Base-by-base conservation (phyloP, 2,797 vertebrate genomes). In the Threskiornis aethiopicus region DNA sequence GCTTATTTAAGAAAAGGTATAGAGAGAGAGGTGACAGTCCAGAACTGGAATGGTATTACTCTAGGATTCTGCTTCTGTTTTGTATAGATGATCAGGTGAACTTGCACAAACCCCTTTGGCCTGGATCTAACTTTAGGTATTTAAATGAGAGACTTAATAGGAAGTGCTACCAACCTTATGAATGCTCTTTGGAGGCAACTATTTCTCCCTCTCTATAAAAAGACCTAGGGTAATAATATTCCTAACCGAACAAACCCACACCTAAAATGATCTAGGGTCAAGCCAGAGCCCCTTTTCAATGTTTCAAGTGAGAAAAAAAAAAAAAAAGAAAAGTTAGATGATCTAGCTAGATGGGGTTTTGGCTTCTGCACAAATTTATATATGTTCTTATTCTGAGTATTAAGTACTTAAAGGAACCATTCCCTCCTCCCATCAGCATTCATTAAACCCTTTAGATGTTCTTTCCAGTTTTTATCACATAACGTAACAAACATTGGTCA, bases 1-100 rank as follows among this genome's bases (percentile, higher is more conserved):
- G 1, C 0, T 0, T 8, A 4, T 51, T 28, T 47, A 20, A 73
- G 26, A 49, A 51, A 4, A 24, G 2, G 11, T 25, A 46, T 3
- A 13, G 16, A 41, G 15, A 59, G 20, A 47, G 9, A 33, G n/a
- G 7, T 21, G 37, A 69, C 2, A 1, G 17, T 16, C 25, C 31
- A 58, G 24, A 75, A 72, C 5, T n/a, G 6, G 21, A 55, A 35
- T 5, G 10, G 3, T 22, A 10, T 25, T 54, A 29, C 4, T 39
- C 41, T n/a, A 41, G 17, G 66, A 19, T n/a, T 81, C 39, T 67
- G 19, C 25, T 73, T 67, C 28, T 62, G 15, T 61, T 94, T 37
- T 16, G 19, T 31, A n/a, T 19, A 37, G 13, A 9, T 16, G 29
- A 49, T 14, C 15, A 37, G 11, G 4, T n/a, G 20, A 79, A 66